Evolutionary conservation across 1,140 invertebrate species (phyloP).

Genomic region (Zaprionus davidi): DNA sequence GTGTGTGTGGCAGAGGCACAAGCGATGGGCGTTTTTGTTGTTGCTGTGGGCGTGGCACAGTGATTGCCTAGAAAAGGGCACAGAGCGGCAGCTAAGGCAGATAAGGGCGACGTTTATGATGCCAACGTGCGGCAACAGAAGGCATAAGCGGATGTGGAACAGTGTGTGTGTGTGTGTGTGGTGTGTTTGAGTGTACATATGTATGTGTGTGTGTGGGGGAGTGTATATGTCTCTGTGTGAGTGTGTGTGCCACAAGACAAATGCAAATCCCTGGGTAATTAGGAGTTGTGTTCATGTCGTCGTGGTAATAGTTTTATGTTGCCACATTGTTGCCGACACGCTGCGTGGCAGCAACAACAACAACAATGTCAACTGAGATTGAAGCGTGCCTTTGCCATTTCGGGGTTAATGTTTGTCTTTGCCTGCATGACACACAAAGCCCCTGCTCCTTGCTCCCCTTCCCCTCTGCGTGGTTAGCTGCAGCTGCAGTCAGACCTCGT

Average conservation of each 20-base stretch:
- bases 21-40: conserved; percentile 25
- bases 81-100: conserved; percentile 25
- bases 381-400: conserved; percentile 56
- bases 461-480: conserved; percentile 24
- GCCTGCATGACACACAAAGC: conserved; percentile 50
- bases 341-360: conserved; percentile 56
- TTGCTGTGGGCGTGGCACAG: conserved; percentile 51
- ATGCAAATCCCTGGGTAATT: conserved; percentile 82
- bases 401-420: conserved; percentile 70
- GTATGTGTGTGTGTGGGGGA: conserved; percentile 6
- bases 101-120: conserved; percentile 78
- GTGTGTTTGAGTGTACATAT: not conserved
- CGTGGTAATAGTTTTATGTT: conserved; percentile 83
- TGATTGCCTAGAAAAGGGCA: conserved; percentile 59
- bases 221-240: conserved; percentile 23
- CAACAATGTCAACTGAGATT: conserved; percentile 62
- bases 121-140: conserved; percentile 58
- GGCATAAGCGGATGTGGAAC: conserved; percentile 8
- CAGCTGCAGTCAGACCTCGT: conserved; percentile 20
- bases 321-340: conserved; percentile 80
- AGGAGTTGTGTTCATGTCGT: conserved; percentile 81
- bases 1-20: conserved; percentile 53
- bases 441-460: not conserved
- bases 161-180: not conserved
- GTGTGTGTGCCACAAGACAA: conserved; percentile 70